Evolutionary conservation across 2,888 invertebrate species (phyloP), one percentile per base, ranked within the genome.

Genomic region (Plebejus anna): DNA sequence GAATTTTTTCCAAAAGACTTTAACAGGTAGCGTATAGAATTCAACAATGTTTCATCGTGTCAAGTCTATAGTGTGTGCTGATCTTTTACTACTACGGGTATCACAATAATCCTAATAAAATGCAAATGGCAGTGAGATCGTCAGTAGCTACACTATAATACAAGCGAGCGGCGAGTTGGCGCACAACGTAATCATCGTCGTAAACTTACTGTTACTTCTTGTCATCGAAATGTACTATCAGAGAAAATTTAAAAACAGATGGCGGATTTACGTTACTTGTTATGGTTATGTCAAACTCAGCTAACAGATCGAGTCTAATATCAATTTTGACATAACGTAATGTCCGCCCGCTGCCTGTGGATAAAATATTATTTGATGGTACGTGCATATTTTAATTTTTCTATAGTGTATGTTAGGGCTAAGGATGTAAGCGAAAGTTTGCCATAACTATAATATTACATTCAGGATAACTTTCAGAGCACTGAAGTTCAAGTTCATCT

Each of bases 31-130:
- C 2, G 55, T 51, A 51, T 51, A 51, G 11, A 3, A 55, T 70
- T 42, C 16, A n/a, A 11, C 22, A 59, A n/a, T n/a, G 7, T 22
- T 59, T 59, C n/a, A 9, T 9, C 11, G 28, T 61, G 7, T 22
- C 28, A 28, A 61, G 59, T 9, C 4, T 66, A 66, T 1, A 73
- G 73, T 73, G 73, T 51, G 73, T 28, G 55, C 13, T n/a, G 28
- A 11, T 11, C 5, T 51, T 32, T 51, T 51, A 55, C 22, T 72
- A 72, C 61, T 66, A 66, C 66, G 32, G n/a, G 22, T 32, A 73
- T 73, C 73, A 73, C 5, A 73, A 73, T 73, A 73, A 51, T 73
- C 73, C 32, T 28, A 73, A 73, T 73, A 73, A 73, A 73, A 73
- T 73, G 55, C 55, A 73, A 73, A 73, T 73, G 22, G 16, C 11